phyloP scores from a whole-genome alignment of 1,140 invertebrate genomes.

The Mercenaria mercenaria region DNA sequence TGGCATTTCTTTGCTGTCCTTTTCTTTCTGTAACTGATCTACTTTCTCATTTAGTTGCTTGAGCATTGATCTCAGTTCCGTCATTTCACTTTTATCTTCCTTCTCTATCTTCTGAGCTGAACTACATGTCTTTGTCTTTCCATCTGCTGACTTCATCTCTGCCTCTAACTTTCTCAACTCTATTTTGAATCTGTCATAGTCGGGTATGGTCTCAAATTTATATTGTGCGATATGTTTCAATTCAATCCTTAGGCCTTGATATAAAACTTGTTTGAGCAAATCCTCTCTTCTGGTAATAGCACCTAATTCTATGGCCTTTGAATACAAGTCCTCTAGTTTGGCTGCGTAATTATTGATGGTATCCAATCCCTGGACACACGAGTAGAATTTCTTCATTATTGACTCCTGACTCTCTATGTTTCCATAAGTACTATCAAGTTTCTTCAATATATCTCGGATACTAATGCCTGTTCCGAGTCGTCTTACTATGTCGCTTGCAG shows the following conservation, averaged over 20 bases:
- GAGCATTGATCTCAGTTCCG: background rate
- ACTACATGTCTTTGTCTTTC: background rate
- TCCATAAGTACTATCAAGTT: conserved; percentile 3
- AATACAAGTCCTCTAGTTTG: conserved; percentile 1
- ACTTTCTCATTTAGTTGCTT: background rate
- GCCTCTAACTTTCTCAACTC: conserved; percentile 17
- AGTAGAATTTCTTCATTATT: background rate
- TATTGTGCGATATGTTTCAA: conserved; percentile 23
- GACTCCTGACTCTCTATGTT: background rate
- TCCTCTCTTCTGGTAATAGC: background rate
- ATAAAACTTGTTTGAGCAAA: background rate
- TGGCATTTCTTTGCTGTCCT: background rate
- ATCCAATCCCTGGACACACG: background rate
- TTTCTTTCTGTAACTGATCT: background rate
- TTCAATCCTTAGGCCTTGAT: conserved; percentile 9
- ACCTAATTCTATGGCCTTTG: background rate
- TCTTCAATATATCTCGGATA: background rate
- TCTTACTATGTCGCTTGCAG: conserved; percentile 1
- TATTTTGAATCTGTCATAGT: conserved; percentile 34
- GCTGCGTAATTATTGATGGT: background rate
- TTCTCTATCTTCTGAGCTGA: background rate
- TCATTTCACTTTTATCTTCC: background rate
- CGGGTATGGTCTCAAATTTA: background rate
- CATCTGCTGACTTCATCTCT: background rate
- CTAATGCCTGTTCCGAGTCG: background rate